Conservation (phyloP, 2,888 invertebrate genomes). For the Chloroclystis v-ata region DNA sequence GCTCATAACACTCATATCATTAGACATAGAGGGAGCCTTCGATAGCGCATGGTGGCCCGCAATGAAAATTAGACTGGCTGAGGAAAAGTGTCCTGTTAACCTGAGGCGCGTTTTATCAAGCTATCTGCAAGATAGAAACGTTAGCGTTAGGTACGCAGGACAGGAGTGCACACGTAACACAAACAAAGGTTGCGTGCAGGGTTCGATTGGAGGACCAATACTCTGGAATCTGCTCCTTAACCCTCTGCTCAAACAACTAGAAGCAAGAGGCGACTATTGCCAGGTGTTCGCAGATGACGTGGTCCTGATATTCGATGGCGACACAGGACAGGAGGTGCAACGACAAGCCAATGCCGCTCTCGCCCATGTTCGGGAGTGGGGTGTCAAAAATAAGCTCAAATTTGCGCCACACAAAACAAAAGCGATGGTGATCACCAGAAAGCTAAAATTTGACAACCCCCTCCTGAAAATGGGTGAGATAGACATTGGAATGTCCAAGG, state of each 20-base stretch:
- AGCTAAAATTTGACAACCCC: no score
- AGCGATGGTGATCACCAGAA: no score
- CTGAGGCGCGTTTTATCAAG: constrained; percentile 4
- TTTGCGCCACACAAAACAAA: no score
- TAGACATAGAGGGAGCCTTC: background rate
- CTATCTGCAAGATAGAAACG: constrained; percentile 10
- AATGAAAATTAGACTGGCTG: constrained; percentile 2
- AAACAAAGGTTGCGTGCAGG: background rate
- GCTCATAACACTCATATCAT: background rate
- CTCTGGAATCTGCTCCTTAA: constrained; percentile 22
- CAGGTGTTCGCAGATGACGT: no score
- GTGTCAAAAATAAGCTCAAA: no score
- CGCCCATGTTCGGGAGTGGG: constrained; percentile 13
- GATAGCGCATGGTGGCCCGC: background rate
- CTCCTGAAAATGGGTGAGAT: no score
- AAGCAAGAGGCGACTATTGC: no score
- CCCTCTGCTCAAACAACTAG: no score
- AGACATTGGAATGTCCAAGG: no score
- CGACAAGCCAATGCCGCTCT: constrained; percentile 19
- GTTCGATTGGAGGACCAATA: background rate
- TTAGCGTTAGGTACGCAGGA: constrained; percentile 18
- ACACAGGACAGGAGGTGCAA: constrained; percentile 11
- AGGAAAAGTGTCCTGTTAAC: constrained; percentile 7
- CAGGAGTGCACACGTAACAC: background rate
- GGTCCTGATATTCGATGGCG: constrained; percentile 14